Evolutionary conservation across 2,888 invertebrate species (phyloP).

Genomic region (Himalopsyche anomala): DNA sequence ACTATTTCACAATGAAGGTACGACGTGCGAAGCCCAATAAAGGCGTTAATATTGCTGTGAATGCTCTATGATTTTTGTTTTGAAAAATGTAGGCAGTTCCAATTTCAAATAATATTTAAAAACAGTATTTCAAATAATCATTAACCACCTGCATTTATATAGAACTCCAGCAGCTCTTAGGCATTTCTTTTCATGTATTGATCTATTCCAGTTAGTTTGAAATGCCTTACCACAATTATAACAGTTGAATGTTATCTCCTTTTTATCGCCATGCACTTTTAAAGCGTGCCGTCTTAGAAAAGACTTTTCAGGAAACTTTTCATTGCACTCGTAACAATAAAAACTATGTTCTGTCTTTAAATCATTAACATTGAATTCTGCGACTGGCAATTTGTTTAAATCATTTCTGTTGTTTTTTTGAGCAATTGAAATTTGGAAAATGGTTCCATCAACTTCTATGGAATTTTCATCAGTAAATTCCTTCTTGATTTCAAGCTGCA

Average conservation of each 20-base stretch:
- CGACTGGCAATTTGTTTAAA: not conserved
- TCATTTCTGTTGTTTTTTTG: not conserved
- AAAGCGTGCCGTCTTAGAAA: not conserved
- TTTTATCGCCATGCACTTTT: not conserved
- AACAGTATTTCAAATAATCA: not conserved
- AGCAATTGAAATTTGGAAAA: not conserved
- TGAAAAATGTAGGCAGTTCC: too few relatives aligned
- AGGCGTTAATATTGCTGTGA: not conserved
- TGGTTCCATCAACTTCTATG: not conserved
- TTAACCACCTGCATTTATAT: slow-evolving; percentile 8
- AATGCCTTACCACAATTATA: not conserved
- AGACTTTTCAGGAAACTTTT: not conserved
- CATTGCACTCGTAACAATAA: not conserved
- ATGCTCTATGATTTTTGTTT: not conserved
- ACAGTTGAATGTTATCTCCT: not conserved
- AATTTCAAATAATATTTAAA: not conserved
- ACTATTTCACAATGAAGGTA: not conserved
- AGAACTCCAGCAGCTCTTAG: not conserved
- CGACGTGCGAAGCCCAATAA: not conserved
- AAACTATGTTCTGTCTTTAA: not conserved
- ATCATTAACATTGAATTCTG: not conserved
- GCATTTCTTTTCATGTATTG: not conserved
- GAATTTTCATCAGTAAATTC: not conserved
- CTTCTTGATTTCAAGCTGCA: not conserved
- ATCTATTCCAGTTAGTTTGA: not conserved